Evolutionary conservation across 2,113 vertebrate genomes (phyloP).

Genomic region (Notarius lentiginosus): DNA sequence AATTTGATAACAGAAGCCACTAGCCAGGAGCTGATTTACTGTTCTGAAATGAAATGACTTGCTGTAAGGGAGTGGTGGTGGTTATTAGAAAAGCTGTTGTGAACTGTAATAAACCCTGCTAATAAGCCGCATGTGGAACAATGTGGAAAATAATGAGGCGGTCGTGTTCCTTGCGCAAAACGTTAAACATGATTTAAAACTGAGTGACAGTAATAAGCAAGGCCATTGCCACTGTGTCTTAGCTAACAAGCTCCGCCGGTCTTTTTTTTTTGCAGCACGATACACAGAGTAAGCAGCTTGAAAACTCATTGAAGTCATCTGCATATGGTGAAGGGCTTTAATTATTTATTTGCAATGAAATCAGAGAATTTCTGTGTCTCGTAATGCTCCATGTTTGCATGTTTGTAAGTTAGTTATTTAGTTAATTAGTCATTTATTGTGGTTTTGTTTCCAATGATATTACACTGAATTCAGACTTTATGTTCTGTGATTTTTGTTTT

Average conservation of each 20-base stretch:
- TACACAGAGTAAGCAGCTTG: neutral
- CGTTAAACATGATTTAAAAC: conserved; percentile 14
- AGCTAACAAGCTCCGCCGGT: conserved; percentile 11
- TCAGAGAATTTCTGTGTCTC: neutral
- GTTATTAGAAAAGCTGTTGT: conserved; percentile 36
- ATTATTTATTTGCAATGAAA: neutral
- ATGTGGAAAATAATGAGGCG: conserved; percentile 26
- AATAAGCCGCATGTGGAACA: conserved; percentile 38
- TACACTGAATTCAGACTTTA: too few species aligned
- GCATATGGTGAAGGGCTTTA: conserved; percentile 9
- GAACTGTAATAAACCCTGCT: conserved; percentile 30
- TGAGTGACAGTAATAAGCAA: conserved; percentile 33
- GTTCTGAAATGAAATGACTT: conserved; percentile 32
- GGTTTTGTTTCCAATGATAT: neutral
- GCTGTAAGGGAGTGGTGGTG: conserved; percentile 3
- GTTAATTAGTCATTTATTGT: neutral
- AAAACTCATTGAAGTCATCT: neutral
- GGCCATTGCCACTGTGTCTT: conserved; percentile 9
- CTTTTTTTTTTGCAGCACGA: neutral
- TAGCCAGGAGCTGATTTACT: conserved; percentile 15
- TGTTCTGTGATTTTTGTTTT: too few species aligned
- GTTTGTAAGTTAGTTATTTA: neutral
- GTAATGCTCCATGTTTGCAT: neutral
- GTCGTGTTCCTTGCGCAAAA: conserved; percentile 17
- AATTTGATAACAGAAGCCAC: conserved; percentile 53